Conservation (phyloP, 2,113 vertebrate species). For the Bujurquina vittata region DNA sequence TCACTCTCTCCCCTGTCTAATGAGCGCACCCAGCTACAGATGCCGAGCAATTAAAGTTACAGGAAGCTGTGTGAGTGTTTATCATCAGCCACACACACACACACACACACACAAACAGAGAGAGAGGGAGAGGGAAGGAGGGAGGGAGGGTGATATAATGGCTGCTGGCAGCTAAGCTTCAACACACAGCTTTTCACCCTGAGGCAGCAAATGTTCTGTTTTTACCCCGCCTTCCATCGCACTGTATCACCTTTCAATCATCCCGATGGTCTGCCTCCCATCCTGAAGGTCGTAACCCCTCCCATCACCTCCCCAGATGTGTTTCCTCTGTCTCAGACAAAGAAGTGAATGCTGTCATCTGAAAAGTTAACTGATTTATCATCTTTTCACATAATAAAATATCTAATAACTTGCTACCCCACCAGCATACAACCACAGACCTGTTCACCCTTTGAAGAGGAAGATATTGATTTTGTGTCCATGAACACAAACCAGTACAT, state of each 20-base stretch:
- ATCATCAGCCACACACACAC: not conserved
- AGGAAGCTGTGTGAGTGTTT: not conserved
- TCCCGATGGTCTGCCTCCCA: not conserved
- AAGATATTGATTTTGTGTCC: not conserved
- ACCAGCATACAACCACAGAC: not conserved
- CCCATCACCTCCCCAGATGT: not conserved
- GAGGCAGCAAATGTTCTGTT: not conserved
- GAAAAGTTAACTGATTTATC: not conserved
- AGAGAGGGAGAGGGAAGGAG: too few relatives aligned
- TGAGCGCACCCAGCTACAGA: slow-evolving; percentile 8
- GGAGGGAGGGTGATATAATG: not conserved
- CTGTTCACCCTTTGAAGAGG: not conserved
- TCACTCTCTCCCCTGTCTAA: not conserved
- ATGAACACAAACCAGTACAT: not conserved
- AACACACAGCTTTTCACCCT: slow-evolving; percentile 13
- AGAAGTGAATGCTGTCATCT: not conserved
- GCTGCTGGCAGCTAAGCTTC: slow-evolving; percentile 35
- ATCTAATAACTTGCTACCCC: not conserved
- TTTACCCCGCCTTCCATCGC: not conserved
- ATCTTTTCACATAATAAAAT: too few relatives aligned
- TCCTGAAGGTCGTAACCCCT: not conserved
- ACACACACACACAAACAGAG: slow-evolving; percentile 5
- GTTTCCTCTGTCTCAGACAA: not conserved
- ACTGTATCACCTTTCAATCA: slow-evolving; percentile 9
- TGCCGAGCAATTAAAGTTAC: slow-evolving; percentile 24